Base-by-base conservation (phyloP, 2,888 invertebrate species). In the Hydraecia micacea region DNA sequence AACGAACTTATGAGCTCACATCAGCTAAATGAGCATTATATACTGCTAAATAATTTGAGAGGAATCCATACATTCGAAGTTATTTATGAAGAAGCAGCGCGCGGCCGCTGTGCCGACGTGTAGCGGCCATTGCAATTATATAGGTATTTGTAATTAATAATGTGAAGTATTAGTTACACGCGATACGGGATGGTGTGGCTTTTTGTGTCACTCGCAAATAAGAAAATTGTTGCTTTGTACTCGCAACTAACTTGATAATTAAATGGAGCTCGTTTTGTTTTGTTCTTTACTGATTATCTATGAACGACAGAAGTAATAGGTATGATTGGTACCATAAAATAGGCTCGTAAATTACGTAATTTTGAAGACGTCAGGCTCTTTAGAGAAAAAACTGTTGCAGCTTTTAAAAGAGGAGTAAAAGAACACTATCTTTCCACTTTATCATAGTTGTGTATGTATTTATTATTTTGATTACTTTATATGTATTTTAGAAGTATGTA, bases 141-240 rank as follows among this genome's bases (percentile, higher is more conserved):
- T 90, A 92, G 91, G 89, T 91, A 93, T 93, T 90, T 88, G 91
- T 91, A 91, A 92, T 92, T 92, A 92, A 89, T 89, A 90, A 89
- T 88, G 91, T 90, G 89, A 91, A 90, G 83, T 82, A 87, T 87
- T 81, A 84, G 75, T 80, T 86, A 79, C 89, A 89, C 88, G 88
- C 86, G 80, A 89, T 86, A 86, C 83, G 84, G 75, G 83, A 84
- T 82, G 84, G 84, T 85, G 81, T 76, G 78, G 81, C 67, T 88
- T 86, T 87, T 89, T 89, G 81, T 88, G 83, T 85, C 85, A 86
- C 74, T 84, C 67, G 68, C 69, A 66, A 76, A 77, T 80, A 70
- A 83, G 67, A 80, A 78, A 73, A 83, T 73, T 60, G 70, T 73
- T 69, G 75, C 52, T 55, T 69, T 75, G 80, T 80, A 49, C 60